phyloP scores from a whole-genome alignment of 2,888 invertebrate genomes.

The Philaethria dido region DNA sequence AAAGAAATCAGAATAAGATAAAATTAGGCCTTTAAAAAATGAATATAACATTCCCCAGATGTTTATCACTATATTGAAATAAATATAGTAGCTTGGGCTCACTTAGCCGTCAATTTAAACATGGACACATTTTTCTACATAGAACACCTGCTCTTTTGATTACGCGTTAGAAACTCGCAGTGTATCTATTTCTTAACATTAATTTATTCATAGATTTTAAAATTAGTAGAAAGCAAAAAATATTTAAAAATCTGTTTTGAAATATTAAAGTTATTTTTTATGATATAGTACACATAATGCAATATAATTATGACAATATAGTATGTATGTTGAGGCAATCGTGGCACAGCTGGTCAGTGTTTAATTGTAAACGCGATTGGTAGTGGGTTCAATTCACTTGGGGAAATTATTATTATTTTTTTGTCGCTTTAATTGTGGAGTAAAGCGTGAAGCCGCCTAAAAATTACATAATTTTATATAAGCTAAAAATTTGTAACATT shows the following conservation, averaged over 20 bases:
- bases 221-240: slow-evolving; percentile 16
- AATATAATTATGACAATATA: no score
- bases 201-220: slow-evolving; percentile 20
- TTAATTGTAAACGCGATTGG: no score
- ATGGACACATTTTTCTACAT: slow-evolving; percentile 56
- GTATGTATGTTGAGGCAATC: no score
- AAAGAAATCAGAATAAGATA: not conserved
- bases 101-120: slow-evolving; percentile 37
- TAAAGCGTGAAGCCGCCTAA: no score
- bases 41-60: not conserved
- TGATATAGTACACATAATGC: no score
- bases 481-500: no score
- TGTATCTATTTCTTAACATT: slow-evolving; percentile 23
- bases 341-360: no score
- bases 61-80: not conserved
- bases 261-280: not conserved
- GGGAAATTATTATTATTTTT: no score
- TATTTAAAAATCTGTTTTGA: slow-evolving; percentile 7
- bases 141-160: slow-evolving; percentile 65
- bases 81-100: not conserved
- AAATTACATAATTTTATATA: no score
- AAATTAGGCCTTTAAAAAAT: not conserved
- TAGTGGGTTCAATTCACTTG: no score
- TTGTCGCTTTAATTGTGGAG: no score
- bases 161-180: slow-evolving; percentile 52